These are phyloP conservation scores for Glomeris maerens DNA, from an alignment of 1,140 invertebrate species.

Conservation along the genomic window DNA sequence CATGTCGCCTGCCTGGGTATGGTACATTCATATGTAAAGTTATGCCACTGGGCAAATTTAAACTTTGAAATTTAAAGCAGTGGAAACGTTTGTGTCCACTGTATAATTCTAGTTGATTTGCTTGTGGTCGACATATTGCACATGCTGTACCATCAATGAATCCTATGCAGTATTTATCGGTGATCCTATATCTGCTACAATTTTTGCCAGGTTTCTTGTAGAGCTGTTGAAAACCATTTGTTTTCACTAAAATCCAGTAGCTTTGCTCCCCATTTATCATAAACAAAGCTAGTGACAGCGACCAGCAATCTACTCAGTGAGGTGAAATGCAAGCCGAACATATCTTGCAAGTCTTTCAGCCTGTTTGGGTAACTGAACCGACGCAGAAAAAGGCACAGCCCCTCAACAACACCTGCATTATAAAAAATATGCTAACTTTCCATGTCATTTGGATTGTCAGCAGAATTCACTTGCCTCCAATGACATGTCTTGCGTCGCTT, in stretches of 20 bases:
- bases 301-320: background rate
- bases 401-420: background rate
- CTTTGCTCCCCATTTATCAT: background rate
- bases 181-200: background rate
- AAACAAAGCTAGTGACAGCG: background rate
- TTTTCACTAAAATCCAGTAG: background rate
- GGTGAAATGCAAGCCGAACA: background rate
- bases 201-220: background rate
- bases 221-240: background rate
- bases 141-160: background rate
- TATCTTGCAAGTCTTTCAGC: background rate
- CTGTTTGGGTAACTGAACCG: background rate
- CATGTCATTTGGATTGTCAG: background rate
- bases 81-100: background rate
- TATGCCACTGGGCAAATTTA: background rate
- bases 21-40: background rate
- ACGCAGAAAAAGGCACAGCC: background rate
- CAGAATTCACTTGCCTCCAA: background rate
- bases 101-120: background rate
- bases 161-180: background rate
- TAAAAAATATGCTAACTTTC: background rate
- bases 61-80: background rate
- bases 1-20: background rate
- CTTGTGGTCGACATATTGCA: background rate
- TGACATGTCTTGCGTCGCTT: background rate